Evolutionary conservation across 2,888 invertebrate species (phyloP).

Genomic region (Heliconius ismenius): DNA sequence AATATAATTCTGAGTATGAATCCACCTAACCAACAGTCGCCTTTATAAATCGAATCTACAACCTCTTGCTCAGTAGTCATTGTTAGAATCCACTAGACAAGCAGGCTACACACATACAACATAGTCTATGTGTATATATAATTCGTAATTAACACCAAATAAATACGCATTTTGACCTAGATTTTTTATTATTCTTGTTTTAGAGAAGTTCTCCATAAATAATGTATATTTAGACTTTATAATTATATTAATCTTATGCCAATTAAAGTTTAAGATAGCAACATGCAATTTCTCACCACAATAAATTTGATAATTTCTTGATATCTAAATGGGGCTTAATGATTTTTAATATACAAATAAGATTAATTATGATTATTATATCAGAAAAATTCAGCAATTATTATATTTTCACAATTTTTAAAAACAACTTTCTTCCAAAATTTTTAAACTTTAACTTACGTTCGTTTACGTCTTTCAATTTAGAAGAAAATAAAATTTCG

Average conservation of each 20-base stretch:
- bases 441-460: neutral
- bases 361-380: neutral
- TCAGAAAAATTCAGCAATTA: neutral
- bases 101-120: too few relatives aligned
- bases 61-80: neutral
- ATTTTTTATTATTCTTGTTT: neutral
- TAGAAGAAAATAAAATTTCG: too few relatives aligned
- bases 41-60: neutral
- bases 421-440: neutral
- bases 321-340: constrained; percentile 9
- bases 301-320: neutral
- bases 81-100: neutral
- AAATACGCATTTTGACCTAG: constrained; percentile 2
- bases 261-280: neutral
- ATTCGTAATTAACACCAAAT: neutral
- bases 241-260: neutral
- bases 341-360: neutral
- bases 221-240: neutral
- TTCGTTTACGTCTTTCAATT: neutral
- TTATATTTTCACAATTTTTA: neutral
- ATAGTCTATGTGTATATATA: too few relatives aligned
- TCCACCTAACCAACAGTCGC: too few relatives aligned
- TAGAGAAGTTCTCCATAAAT: neutral
- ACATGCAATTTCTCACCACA: neutral
- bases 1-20: too few relatives aligned